Evolutionary conservation across 2,113 vertebrate species (phyloP).

Genomic region (Chinchilla lanigera): DNA sequence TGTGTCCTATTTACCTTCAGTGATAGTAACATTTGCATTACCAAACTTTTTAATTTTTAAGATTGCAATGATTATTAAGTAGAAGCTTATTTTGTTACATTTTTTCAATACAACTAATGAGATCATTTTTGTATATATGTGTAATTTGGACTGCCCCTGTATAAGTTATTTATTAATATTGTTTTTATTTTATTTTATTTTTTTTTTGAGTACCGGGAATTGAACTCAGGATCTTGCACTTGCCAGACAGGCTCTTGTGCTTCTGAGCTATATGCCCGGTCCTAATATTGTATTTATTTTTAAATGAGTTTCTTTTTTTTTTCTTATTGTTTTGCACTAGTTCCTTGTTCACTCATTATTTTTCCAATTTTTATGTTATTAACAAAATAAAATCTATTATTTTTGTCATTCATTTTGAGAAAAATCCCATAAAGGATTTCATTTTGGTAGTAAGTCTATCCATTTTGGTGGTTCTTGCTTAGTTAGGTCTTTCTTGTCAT

Average conservation of each 20-base stretch:
- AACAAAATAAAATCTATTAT: background rate
- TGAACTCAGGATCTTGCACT: too few species aligned
- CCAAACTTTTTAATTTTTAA: background rate
- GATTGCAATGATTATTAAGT: background rate
- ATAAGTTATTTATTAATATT: background rate
- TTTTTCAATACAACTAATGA: background rate
- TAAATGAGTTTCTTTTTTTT: background rate
- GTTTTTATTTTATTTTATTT: slow-evolving; percentile 7
- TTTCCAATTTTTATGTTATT: background rate
- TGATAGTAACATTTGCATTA: background rate
- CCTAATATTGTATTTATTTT: too few species aligned
- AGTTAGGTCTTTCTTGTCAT: background rate
- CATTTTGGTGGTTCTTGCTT: background rate
- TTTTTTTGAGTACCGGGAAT: too few species aligned
- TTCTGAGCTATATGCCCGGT: too few species aligned
- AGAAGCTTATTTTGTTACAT: background rate
- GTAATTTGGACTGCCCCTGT: background rate
- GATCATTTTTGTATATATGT: background rate
- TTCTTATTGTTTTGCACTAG: background rate
- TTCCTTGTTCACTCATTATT: background rate
- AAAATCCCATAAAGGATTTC: background rate
- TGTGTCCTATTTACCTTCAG: background rate
- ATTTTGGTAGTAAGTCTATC: background rate
- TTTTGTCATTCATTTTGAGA: background rate
- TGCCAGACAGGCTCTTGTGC: too few species aligned